These are phyloP conservation scores for Xenopus laevis DNA, from an alignment of 2,113 vertebrate genomes.

Conservation along the genomic window DNA sequence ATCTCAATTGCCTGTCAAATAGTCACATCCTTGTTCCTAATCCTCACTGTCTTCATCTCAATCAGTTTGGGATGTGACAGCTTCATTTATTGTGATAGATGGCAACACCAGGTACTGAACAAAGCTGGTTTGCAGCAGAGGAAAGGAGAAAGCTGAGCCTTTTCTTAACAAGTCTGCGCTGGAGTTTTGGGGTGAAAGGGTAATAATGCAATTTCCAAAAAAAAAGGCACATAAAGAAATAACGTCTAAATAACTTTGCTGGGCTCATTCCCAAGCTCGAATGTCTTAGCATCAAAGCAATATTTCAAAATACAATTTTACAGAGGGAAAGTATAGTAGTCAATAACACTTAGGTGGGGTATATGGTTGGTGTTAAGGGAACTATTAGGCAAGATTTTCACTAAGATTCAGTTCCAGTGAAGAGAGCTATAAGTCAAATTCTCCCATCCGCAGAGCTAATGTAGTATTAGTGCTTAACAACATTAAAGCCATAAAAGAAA, in stretches of 20 bases:
- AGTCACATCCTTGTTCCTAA: not conserved
- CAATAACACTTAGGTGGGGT: slow-evolving; percentile 14
- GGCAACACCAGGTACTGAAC: slow-evolving; percentile 20
- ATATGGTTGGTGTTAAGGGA: slow-evolving; percentile 5
- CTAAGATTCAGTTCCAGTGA: not conserved
- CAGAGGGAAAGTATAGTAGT: slow-evolving; percentile 7
- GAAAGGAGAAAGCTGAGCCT: not conserved
- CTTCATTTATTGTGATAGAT: slow-evolving; percentile 41
- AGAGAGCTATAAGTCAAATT: not conserved
- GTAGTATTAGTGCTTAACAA: slow-evolving; percentile 1
- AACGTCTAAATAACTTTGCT: slow-evolving; percentile 21
- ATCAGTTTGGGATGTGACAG: slow-evolving; percentile 38
- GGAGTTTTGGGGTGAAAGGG: slow-evolving; percentile 15
- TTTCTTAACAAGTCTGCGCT: slow-evolving; percentile 14
- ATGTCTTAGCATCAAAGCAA: not conserved
- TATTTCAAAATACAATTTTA: slow-evolving; percentile 12
- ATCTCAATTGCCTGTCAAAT: slow-evolving; percentile 32
- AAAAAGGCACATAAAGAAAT: not conserved
- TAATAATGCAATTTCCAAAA: slow-evolving; percentile 27
- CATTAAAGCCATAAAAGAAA: not conserved
- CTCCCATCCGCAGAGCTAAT: slow-evolving; percentile 2
- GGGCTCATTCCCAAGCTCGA: slow-evolving; percentile 11
- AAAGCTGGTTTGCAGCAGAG: not conserved
- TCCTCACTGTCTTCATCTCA: slow-evolving; percentile 1
- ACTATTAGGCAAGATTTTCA: not conserved